Evolutionary conservation across 2,797 vertebrate genomes (phyloP).

Genomic region (Leuciscus waleckii): DNA sequence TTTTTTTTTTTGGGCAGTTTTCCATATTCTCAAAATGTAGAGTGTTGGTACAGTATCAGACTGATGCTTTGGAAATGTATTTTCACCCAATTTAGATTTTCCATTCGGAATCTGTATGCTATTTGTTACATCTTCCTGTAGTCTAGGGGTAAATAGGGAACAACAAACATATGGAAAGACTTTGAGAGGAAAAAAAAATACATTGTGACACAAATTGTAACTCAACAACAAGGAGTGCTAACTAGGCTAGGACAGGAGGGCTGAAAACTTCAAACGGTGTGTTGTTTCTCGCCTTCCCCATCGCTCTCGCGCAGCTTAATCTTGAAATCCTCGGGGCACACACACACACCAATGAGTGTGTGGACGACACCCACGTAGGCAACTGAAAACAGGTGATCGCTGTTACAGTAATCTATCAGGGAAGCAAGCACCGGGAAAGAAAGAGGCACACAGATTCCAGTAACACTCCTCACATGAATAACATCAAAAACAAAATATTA

Average conservation of each 20-base stretch:
- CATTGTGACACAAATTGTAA: background rate
- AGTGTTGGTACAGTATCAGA: background rate
- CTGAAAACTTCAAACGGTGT: background rate
- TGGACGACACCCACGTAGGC: background rate
- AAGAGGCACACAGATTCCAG: background rate
- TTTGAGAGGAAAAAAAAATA: background rate
- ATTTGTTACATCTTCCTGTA: too few species aligned
- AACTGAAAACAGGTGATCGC: background rate
- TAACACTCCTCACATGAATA: too few species aligned
- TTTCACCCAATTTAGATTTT: background rate
- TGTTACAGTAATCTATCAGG: background rate
- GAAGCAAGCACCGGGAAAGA: background rate
- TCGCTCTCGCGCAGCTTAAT: background rate
- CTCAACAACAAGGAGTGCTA: background rate
- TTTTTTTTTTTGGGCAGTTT: background rate
- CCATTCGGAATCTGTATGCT: background rate
- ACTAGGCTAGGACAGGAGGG: too few species aligned
- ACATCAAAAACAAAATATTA: too few species aligned
- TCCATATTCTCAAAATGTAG: background rate
- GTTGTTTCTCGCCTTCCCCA: background rate
- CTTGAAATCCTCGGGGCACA: background rate
- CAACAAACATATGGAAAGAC: background rate
- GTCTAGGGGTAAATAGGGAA: too few species aligned
- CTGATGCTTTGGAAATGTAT: background rate
- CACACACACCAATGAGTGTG: too few species aligned